Base-by-base conservation (phyloP, 23 tunicate genomes). In the Botrylloides violaceus region DNA sequence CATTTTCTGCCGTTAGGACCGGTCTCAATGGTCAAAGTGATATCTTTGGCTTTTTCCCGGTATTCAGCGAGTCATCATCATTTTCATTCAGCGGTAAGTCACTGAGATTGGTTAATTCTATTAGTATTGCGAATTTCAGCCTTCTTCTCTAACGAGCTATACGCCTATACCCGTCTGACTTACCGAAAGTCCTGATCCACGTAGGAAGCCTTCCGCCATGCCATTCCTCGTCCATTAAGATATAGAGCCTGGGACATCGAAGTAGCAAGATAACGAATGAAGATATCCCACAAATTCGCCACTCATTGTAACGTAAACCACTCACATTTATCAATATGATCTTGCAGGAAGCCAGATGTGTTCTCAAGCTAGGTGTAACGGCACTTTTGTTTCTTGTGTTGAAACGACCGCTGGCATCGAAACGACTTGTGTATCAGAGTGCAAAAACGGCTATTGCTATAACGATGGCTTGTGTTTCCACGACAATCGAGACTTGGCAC, bases 381-480 rank as follows among this genome's bases (percentile, higher is more conserved):
- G 74, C 21, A 19, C 74, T 15, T 68, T 73, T 60, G 60, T 76
- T 23, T 36, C 61, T 2, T 88, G 96, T 34, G 58, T 59, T 53
- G 96, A 88, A 65, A 47, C 78, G 32, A 36, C 77, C 3, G 64
- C 57, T 27, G 95, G 84, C 7, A 58, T 81, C 2, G 53, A 63
- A 1, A 63, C 70, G 4, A 71, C 60, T 5, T 88, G 96, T 50
- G 64, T 74, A 29, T 88, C 96, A 1, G 49, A 61, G 2, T 88
- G 96, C 59, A 82, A 77, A 59, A 35, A 30, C 34, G 80, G 47
- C 1, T 88, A 36, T 33, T 88, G 96, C 36, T 29, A 72, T 24
- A 82, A 88, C 49, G 39, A 82, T 32, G 96, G 96, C 65, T 71
- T 81, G 58, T 87, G 95, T 64, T 63, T 34, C 2, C 95, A 87